Evolutionary conservation across 2,797 vertebrate genomes (phyloP), one percentile per base, ranked within the genome.

Genomic region (Epinephelus awoara): DNA sequence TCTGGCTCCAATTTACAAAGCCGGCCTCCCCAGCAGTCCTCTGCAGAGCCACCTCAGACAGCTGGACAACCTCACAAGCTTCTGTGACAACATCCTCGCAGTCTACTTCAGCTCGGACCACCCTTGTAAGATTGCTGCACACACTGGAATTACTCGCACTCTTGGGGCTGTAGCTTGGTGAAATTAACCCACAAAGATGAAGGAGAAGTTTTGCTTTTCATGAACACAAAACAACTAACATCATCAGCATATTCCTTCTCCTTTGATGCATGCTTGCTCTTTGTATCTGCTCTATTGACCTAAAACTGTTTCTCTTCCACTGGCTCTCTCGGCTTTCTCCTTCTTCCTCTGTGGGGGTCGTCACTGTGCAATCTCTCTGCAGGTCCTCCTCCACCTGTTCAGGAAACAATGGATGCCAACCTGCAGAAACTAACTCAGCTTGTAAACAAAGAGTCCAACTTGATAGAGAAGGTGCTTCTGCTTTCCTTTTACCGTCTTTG

Each of bases 401-500:
- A 97, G 94, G 97, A 99, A 90, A 93, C 91, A 55, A 93, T 97
- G 93, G 98, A 99, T 91, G 97, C 97, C 92, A 99, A 99, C 95
- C 96, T 99, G 52, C 97, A 97, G 96, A 99, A 99, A 96, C 96
- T 99, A 94, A 99, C 98, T 80, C 98, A 99, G 78, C 98, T 99
- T 96, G 98, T 99, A 96, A 98, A 99, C 96, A 99, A 99, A 96
- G 98, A 99, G 90, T 99, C 98, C 96, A 99, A 97, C 96, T 94
- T 99, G 91, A 99, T 99, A 95, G 98, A 99, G 95, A 99, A 99
- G 98, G 98, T 99, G 93, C 94, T 90, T 93, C 93, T 91, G 87
- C 63, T 95, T 90, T 88, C 80, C 79, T 77, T 87, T 92, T 90
- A 82, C 62, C 75, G 87, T 86, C 90, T 88, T 86, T 88, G 67